phyloP scores from a whole-genome alignment of 2,888 invertebrate genomes.

The Biston stratarius region DNA sequence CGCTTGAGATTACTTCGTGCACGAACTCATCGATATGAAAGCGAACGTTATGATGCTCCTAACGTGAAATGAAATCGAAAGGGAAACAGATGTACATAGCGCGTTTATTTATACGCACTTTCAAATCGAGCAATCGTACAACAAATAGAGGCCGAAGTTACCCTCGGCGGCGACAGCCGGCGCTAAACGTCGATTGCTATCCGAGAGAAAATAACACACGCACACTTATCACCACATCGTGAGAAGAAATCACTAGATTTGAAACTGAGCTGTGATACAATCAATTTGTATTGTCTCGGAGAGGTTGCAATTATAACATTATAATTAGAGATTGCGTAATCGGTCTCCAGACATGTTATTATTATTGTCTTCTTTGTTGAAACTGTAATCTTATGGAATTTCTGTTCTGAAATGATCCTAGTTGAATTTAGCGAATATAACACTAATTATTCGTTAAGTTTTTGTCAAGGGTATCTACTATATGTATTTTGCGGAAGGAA shows the following conservation, averaged over 20 bases:
- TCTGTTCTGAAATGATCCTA: background rate
- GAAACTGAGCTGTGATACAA: constrained; percentile 32
- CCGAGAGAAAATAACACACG: constrained; percentile 46
- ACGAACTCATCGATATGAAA: constrained; percentile 35
- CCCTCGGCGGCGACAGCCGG: constrained; percentile 11
- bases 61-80: constrained; percentile 45
- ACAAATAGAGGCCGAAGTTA: constrained; percentile 24
- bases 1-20: constrained; percentile 30
- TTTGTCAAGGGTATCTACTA: constrained; percentile 40
- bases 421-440: constrained; percentile 17
- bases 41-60: constrained; percentile 39
- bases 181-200: constrained; percentile 36
- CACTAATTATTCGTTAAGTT: constrained; percentile 26
- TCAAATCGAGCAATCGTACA: constrained; percentile 38
- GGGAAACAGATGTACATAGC: constrained; percentile 34
- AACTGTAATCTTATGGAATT: constrained; percentile 15
- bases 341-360: constrained; percentile 25
- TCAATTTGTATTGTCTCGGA: constrained; percentile 39
- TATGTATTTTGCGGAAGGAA: constrained; percentile 44
- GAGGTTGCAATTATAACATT: constrained; percentile 35
- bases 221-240: constrained; percentile 33
- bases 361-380: constrained; percentile 23
- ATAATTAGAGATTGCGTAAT: constrained; percentile 35
- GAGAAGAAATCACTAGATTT: constrained; percentile 36
- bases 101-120: constrained; percentile 37